These are phyloP conservation scores for Psittacara wagleri DNA, from an alignment of 2,113 vertebrate genomes.

Conservation along the genomic window DNA sequence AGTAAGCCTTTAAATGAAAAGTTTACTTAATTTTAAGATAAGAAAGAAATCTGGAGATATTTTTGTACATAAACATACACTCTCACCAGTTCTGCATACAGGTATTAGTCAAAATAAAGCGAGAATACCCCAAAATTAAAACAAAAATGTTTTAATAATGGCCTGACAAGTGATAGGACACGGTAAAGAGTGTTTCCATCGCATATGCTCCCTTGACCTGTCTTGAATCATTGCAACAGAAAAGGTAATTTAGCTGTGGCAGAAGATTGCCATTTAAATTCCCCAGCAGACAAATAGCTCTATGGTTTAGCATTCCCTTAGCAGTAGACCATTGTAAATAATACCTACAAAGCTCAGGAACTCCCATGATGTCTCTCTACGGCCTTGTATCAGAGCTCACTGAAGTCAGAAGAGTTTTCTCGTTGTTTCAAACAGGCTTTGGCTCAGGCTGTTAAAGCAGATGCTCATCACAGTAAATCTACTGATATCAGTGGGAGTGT, in stretches of 20 bases:
- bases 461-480: not conserved
- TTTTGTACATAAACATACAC: not conserved
- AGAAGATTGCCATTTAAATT: slow-evolving; percentile 14
- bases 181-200: not conserved
- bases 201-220: not conserved
- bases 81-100: not conserved
- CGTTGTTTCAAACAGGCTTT: not conserved
- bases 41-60: not conserved
- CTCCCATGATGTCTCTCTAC: not conserved
- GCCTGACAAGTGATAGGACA: not conserved
- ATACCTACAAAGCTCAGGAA: not conserved
- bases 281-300: slow-evolving; percentile 22
- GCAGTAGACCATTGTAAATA: slow-evolving; percentile 25
- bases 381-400: not conserved
- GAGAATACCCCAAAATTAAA: not conserved
- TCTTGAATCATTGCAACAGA: slow-evolving; percentile 1
- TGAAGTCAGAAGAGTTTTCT: not conserved
- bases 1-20: not conserved
- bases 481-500: not conserved
- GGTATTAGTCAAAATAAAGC: not conserved
- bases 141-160: not conserved
- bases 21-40: not conserved
- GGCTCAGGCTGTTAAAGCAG: not conserved
- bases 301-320: not conserved
- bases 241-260: not conserved